Evolutionary conservation across 2,113 vertebrate genomes (phyloP), one percentile per base, ranked within the genome.

Genomic region (Turdus rufiventris): DNA sequence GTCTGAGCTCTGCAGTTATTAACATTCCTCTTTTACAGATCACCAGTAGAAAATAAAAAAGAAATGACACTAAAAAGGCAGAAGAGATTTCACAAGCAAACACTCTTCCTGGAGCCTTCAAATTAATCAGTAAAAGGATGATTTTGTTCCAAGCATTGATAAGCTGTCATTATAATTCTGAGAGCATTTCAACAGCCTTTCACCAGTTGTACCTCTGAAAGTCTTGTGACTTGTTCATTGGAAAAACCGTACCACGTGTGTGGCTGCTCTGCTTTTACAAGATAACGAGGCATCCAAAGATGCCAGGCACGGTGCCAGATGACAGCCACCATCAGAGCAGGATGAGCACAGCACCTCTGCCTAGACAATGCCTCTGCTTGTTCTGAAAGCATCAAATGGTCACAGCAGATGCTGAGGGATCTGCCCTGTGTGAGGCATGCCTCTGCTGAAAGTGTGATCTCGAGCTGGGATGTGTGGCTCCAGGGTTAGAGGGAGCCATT

Each of bases 211-310:
- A 89, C 85, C 89, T 93, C 92, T 57, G 79, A 71, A 82, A 88
- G 93, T 89, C 97, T 71, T 91, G 88, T 97, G 97, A 97, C 95
- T 96, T 71, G 83, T 47, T 94, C 91, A 43, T 76, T 91, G 94
- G 93, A 83, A 95, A 89, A 95, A 63, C 88, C 19, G 66, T 21
- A 85, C 85, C 93, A 96, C 87, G 86, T 94, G 92, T 83, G 63
- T 0, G 1, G 76, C 90, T 83, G 78, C 85, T 95, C 91, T 94
- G 95, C 83, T 94, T 94, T 81, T 61, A 54, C 79, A 88, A 97
- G 97, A 98, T 98, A 97, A 97, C 12, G 15, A 96, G 94, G 92
- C 88, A 96, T 91, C 97, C 96, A 91, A 96, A 68, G 95, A 83
- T 93, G 85, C 86, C 94, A 95, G 97, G 90, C 96, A 66, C 42